These are phyloP conservation scores for Haliclystus octoradiatus DNA, from an alignment of 30 jellyfish, hydroid and myxozoan species.

Conservation along the genomic window DNA sequence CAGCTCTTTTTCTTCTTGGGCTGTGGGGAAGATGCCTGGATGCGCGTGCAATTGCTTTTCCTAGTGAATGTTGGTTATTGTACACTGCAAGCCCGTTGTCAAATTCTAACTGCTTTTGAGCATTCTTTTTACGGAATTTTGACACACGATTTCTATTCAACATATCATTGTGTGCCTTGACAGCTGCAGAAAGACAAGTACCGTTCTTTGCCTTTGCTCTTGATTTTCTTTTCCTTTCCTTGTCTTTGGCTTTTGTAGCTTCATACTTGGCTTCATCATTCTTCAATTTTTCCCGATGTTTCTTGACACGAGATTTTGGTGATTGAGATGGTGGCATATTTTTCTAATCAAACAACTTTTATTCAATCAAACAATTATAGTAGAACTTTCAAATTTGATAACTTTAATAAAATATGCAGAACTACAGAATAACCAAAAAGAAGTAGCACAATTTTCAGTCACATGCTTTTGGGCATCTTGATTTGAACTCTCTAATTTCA, in stretches of 20 bases:
- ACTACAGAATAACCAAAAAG: no score
- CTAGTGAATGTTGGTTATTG: slow-evolving; percentile 2
- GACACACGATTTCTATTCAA: neutral
- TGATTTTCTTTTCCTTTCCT: slow-evolving; percentile 5
- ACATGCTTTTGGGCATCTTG: no score
- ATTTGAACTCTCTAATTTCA: no score
- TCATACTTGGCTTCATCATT: slow-evolving; percentile 10
- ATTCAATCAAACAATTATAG: no score
- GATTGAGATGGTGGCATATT: no score
- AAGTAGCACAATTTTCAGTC: no score
- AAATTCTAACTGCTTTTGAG: neutral
- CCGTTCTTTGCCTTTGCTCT: slow-evolving; percentile 4
- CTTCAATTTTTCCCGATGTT: no score
- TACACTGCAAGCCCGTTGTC: slow-evolving; percentile 8
- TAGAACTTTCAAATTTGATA: no score
- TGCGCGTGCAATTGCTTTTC: slow-evolving; percentile 5
- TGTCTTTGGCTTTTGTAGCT: slow-evolving; percentile 9
- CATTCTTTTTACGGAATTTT: slow-evolving; percentile 3
- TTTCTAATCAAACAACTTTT: no score
- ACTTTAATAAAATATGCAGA: no score
- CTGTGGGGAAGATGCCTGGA: slow-evolving; percentile 2
- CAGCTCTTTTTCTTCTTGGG: slow-evolving; percentile 12
- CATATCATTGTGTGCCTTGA: slow-evolving; percentile 2
- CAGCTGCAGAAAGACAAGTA: slow-evolving; percentile 11
- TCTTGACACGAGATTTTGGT: no score